These are phyloP conservation scores for Rhombomys opimus DNA, from an alignment of 2,113 vertebrate species.

Conservation along the genomic window DNA sequence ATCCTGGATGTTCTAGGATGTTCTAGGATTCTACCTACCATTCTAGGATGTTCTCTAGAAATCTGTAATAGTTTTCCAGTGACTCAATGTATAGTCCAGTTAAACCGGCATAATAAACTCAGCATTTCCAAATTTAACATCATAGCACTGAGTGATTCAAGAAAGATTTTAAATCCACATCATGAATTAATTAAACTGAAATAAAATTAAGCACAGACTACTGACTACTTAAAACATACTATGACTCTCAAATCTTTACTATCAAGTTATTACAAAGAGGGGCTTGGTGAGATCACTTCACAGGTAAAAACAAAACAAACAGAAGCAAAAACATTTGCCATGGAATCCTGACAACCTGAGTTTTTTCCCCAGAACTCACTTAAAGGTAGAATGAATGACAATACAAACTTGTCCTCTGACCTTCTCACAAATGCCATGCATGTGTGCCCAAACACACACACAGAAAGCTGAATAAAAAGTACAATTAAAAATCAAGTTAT, in stretches of 20 bases:
- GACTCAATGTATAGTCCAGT: neutral
- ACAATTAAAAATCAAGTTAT: neutral
- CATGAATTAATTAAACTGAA: constrained; percentile 2
- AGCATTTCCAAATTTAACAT: constrained; percentile 41
- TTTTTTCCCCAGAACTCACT: neutral
- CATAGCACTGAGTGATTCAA: constrained; percentile 8
- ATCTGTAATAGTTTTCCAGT: neutral
- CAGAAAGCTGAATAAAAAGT: neutral
- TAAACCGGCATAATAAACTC: neutral
- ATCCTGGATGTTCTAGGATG: constrained; percentile 32
- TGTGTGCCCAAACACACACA: neutral
- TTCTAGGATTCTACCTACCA: too few species aligned
- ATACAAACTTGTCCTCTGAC: neutral
- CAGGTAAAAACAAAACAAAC: neutral
- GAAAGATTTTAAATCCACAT: neutral
- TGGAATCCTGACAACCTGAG: neutral
- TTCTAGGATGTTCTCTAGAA: neutral
- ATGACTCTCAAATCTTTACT: neutral
- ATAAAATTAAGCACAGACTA: constrained; percentile 40
- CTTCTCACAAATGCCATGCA: neutral
- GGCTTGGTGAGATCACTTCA: neutral
- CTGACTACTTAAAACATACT: neutral
- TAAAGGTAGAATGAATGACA: neutral
- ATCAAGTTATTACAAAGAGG: constrained; percentile 43
- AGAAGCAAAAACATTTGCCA: neutral